A percentile compares a stretch with the other conserved stretches of the same genome.
These are phyloP conservation scores for Phataginus tricuspis DNA, from an alignment of 2,797 vertebrate species.

Conservation along the genomic window DNA sequence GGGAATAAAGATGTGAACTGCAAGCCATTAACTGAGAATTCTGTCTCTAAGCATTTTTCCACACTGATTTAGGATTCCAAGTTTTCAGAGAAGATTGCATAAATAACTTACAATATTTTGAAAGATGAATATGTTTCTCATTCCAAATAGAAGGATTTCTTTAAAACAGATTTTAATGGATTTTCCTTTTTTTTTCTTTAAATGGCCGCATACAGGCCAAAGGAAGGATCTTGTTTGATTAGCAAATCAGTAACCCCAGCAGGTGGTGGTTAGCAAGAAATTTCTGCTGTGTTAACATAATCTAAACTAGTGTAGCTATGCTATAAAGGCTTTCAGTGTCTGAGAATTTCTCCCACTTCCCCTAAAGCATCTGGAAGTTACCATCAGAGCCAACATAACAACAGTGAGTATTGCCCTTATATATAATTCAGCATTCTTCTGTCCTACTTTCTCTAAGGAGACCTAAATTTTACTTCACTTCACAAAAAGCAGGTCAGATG, in stretches of 20 bases:
- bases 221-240: slow-evolving; percentile 41
- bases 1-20: not conserved
- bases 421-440: not conserved
- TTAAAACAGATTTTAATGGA: slow-evolving; percentile 13
- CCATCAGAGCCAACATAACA: not conserved
- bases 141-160: slow-evolving; percentile 39
- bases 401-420: not conserved
- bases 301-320: slow-evolving; percentile 36
- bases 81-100: not conserved
- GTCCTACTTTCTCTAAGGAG: slow-evolving; percentile 18
- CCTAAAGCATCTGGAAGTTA: slow-evolving; percentile 34
- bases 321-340: not conserved
- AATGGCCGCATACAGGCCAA: slow-evolving; percentile 22
- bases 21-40: not conserved
- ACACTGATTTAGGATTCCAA: slow-evolving; percentile 6
- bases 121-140: slow-evolving; percentile 33
- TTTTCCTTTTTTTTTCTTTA: slow-evolving; percentile 31
- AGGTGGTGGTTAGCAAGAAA: slow-evolving; percentile 20
- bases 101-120: slow-evolving; percentile 30
- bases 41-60: not conserved
- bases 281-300: slow-evolving; percentile 54
- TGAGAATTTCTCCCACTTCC: not conserved
- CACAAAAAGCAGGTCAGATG: slow-evolving; percentile 1
- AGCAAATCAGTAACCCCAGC: slow-evolving; percentile 45
- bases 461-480: not conserved